A percentile compares a stretch with the other conserved stretches of the same genome.
These are phyloP conservation scores for Cyprinella venusta DNA, from an alignment of 2,797 vertebrate species.

Conservation along the genomic window DNA sequence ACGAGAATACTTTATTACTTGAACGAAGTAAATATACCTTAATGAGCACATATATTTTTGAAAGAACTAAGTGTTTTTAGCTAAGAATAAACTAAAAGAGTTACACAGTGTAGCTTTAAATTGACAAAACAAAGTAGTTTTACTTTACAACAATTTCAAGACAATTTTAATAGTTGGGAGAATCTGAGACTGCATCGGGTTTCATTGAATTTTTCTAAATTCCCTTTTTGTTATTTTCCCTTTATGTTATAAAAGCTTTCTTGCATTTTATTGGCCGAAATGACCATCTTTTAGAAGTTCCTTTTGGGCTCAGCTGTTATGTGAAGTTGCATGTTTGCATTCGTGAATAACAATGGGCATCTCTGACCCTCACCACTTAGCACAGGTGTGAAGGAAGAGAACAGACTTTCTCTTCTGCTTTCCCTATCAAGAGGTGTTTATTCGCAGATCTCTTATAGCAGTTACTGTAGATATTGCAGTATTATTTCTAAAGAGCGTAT, in stretches of 20 bases:
- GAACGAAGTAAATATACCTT: too few relatives aligned
- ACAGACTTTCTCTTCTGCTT: not conserved
- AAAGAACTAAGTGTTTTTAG: too few relatives aligned
- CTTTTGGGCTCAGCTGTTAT: conserved; percentile 6
- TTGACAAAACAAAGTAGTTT: not conserved
- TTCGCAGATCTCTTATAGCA: not conserved
- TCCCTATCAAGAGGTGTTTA: not conserved
- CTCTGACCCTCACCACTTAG: conserved; percentile 3
- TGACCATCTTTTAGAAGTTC: not conserved
- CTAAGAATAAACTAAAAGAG: too few relatives aligned
- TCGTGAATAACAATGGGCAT: conserved; percentile 22
- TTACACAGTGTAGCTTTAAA: too few relatives aligned
- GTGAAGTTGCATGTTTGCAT: conserved; percentile 12
- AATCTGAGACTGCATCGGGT: too few relatives aligned
- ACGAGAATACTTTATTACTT: too few relatives aligned
- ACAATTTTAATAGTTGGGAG: not conserved
- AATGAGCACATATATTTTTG: too few relatives aligned
- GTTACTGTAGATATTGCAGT: conserved; percentile 19
- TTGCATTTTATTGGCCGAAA: not conserved
- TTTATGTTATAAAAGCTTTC: too few relatives aligned
- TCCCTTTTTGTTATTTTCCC: too few relatives aligned
- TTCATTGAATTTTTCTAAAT: too few relatives aligned
- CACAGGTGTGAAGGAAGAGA: conserved; percentile 24
- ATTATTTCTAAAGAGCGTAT: not conserved
- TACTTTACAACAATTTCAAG: not conserved